These are phyloP conservation scores for Hypolimnas misippus DNA, from an alignment of 2,888 invertebrate species.

Conservation along the genomic window DNA sequence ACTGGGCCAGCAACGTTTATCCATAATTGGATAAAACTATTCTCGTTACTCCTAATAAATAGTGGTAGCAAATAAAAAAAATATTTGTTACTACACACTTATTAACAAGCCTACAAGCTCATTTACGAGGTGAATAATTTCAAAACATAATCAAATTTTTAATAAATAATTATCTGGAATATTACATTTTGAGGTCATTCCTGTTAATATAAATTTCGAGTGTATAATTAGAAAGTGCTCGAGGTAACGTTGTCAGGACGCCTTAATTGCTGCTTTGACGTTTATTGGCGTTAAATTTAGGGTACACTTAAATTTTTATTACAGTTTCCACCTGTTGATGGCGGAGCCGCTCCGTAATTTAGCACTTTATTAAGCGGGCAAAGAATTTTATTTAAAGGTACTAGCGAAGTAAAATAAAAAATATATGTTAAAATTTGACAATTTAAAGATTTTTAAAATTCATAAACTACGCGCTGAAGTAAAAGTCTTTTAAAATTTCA, in stretches of 20 bases:
- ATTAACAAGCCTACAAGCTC: too few species aligned
- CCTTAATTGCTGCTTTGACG: conserved; percentile 41
- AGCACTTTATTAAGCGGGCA: conserved; percentile 31
- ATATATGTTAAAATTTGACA: neutral
- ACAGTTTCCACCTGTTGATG: conserved; percentile 38
- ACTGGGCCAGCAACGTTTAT: too few species aligned
- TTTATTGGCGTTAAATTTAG: conserved; percentile 42
- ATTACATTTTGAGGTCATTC: neutral
- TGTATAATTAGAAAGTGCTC: conserved; percentile 21
- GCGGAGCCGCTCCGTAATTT: conserved; percentile 22
- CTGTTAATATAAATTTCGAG: conserved; percentile 14
- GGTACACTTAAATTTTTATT: conserved; percentile 38
- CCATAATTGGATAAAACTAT: too few species aligned
- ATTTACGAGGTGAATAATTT: neutral
- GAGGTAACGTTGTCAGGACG: conserved; percentile 28
- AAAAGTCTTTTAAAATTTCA: neutral
- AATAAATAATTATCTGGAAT: neutral
- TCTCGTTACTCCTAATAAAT: too few species aligned
- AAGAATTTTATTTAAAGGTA: conserved; percentile 6
- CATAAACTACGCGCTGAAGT: neutral
- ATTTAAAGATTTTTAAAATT: neutral
- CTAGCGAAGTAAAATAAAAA: neutral
- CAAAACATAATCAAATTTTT: neutral
- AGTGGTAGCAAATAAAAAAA: too few species aligned
- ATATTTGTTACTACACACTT: too few species aligned